Evolutionary conservation across 92 coral and sea anemone genomes (phyloP).

Genomic region (Porites cylindrica): DNA sequence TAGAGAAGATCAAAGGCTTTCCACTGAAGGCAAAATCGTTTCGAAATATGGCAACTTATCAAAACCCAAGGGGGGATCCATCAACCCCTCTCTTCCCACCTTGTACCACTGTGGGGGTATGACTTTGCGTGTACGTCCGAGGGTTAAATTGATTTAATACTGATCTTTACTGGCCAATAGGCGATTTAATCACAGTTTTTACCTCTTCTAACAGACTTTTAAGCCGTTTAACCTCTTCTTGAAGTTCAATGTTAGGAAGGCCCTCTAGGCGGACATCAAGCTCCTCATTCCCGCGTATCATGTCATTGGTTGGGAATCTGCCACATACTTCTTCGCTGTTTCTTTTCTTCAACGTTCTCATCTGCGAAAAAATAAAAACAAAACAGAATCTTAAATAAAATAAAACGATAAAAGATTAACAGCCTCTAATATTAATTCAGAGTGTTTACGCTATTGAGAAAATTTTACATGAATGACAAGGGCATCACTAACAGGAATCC

Average conservation of each 20-base stretch:
- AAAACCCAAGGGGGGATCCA: no score
- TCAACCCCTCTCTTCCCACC: neutral
- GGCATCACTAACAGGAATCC: no score
- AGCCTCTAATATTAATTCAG: no score
- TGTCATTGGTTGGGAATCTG: slow-evolving; percentile 8
- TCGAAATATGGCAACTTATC: no score
- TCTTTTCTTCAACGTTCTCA: slow-evolving; percentile 17
- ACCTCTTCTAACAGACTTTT: slow-evolving; percentile 15
- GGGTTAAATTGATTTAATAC: no score
- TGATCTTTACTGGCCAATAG: neutral
- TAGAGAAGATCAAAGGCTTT: no score
- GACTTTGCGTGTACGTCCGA: no score
- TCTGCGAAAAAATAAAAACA: neutral
- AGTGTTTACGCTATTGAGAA: neutral
- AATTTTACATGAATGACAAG: neutral
- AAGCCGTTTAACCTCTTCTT: slow-evolving; percentile 8
- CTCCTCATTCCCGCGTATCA: slow-evolving; percentile 10
- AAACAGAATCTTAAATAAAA: neutral
- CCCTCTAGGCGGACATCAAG: neutral
- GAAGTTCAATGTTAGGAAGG: neutral
- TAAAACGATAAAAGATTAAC: neutral
- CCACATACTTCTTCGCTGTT: neutral
- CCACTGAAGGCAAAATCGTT: no score
- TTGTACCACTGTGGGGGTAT: neutral
- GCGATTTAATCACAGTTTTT: neutral